Evolutionary conservation across 1,140 invertebrate genomes (phyloP), one percentile per base, ranked within the genome.

Genomic region (Drosophila lacertosa): DNA sequence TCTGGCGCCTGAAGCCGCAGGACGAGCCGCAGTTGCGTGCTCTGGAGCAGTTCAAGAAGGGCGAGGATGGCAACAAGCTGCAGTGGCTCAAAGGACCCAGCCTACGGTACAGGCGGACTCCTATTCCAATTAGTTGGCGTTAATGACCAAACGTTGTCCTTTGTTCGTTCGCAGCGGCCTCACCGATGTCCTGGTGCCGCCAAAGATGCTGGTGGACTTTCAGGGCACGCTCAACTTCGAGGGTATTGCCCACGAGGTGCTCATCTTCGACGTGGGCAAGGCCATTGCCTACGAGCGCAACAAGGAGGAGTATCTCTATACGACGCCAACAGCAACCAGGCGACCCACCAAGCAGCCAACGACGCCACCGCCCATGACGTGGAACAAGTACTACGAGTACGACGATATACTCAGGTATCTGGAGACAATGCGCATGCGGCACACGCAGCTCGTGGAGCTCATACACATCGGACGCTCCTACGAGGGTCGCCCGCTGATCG

Each of bases 191-290:
- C 92, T 97, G 18, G 93, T 96, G 15, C 93, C 95, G 2, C 95
- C 95, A 6, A 93, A 94, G 33, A 91, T 95, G 35, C 74, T 94
- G 2, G 79, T 90, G 0, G 94, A 95, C 40, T 92, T 96, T 0
- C 94, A 94, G 78, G 93, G 94, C 24, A 94, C 94, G 54, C 84
- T 97, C 0, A 93, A 93, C 39, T 92, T 93, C 5, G 93, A 93
- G 54, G 93, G 93, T 29, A 94, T 96, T 7, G 92, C 94, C 22
- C 95, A 94, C 74, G 93, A 94, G 48, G 93, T 96, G 1, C 89
- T 96, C 35, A 95, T 96, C 83, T 93, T 94, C 58, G 95, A 97
- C 90, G 92, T 97, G 65, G 89, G 95, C 93, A 95, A 94, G 92
- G 93, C 93, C 1, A 95, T 95, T 16, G 90, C 92, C 3, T 93